Conservation (phyloP, 2,888 invertebrate genomes). For the Heteromyza rotundicornis region DNA sequence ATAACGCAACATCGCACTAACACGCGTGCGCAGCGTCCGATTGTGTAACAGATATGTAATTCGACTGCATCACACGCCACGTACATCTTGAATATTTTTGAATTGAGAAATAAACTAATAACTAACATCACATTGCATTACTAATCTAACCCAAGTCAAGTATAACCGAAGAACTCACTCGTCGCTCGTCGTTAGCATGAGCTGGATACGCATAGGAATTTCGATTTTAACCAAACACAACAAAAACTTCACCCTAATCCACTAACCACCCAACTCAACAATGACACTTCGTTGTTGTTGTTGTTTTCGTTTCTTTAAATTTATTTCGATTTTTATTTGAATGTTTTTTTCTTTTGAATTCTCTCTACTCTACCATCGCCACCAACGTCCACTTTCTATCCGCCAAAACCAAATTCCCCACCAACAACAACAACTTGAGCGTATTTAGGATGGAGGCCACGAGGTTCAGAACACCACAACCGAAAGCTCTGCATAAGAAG, state of each 20-base stretch:
- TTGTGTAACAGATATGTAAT: background rate
- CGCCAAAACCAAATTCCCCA: slow-evolving; percentile 21
- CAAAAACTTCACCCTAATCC: background rate
- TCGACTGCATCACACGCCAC: background rate
- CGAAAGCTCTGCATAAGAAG: slow-evolving; percentile 61
- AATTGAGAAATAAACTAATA: background rate
- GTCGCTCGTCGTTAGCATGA: slow-evolving; percentile 14
- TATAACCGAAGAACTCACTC: slow-evolving; percentile 18
- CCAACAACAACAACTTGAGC: slow-evolving; percentile 17
- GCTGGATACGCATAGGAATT: slow-evolving; percentile 14
- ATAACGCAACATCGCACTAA: too few relatives aligned
- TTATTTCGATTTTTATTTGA: too few relatives aligned
- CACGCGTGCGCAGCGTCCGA: background rate
- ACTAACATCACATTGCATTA: slow-evolving; percentile 5
- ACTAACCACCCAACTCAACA: background rate
- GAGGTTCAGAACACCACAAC: slow-evolving; percentile 63
- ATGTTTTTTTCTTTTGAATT: too few relatives aligned
- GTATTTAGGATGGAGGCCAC: slow-evolving; percentile 56
- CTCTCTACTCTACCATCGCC: background rate
- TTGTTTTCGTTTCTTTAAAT: too few relatives aligned
- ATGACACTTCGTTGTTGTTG: background rate
- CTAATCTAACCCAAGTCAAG: background rate
- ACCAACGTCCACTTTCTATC: background rate
- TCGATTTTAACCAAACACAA: slow-evolving; percentile 21
- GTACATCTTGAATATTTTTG: slow-evolving; percentile 2